Conservation (phyloP, 2,888 invertebrate species). For the Ferdinandea cuprea region DNA sequence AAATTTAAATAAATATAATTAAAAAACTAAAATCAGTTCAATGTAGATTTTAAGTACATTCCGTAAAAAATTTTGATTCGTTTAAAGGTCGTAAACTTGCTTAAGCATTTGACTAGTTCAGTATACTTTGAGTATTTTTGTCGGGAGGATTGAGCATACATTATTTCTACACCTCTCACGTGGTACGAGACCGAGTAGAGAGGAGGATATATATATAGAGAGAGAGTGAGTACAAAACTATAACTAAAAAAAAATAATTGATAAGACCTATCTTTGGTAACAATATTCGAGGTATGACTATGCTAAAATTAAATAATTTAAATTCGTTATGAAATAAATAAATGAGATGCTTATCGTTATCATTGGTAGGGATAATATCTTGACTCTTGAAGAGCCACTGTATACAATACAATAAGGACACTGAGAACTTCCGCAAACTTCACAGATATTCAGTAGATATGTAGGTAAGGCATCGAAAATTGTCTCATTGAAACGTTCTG, state of each 20-base stretch:
- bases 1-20: conserved; percentile 25
- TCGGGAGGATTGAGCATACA: conserved; percentile 30
- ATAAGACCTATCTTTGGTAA: conserved; percentile 63
- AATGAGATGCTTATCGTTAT: conserved; percentile 58
- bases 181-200: neutral
- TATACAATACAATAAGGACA: conserved; percentile 94
- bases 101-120: conserved; percentile 61
- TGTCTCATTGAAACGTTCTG: conserved; percentile 94
- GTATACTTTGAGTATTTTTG: conserved; percentile 53
- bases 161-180: neutral
- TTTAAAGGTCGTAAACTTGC: conserved; percentile 26
- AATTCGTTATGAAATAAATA: conserved; percentile 50
- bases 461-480: conserved; percentile 92
- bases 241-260: no score
- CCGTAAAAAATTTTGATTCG: neutral
- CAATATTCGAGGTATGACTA: conserved; percentile 43
- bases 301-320: conserved; percentile 52
- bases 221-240: conserved; percentile 14
- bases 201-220: neutral
- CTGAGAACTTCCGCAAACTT: conserved; percentile 95
- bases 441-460: conserved; percentile 93
- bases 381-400: conserved; percentile 82
- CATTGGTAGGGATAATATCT: conserved; percentile 38
- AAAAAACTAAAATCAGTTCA: conserved; percentile 51
- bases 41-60: conserved; percentile 19